These are phyloP conservation scores for Halcyon smyrnensis DNA, from an alignment of 2,797 vertebrate genomes.

Conservation along the genomic window DNA sequence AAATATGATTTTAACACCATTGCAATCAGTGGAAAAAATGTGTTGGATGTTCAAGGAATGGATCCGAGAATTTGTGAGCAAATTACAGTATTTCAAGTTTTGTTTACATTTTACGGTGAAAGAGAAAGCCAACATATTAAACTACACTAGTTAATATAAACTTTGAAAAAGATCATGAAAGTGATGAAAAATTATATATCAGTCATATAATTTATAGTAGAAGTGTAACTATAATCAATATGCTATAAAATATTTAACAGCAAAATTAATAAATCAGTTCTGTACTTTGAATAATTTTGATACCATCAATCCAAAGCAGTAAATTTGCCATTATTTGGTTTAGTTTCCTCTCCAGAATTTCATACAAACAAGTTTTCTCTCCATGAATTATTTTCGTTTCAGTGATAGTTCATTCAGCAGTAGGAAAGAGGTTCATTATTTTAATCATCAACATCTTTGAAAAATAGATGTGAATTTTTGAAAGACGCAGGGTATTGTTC, in stretches of 20 bases:
- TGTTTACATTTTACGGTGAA: background rate
- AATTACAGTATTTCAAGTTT: background rate
- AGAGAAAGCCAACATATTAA: background rate
- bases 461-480: background rate
- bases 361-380: background rate
- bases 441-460: background rate
- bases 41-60: background rate
- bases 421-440: background rate
- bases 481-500: accelerated
- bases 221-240: background rate
- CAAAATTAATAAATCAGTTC: background rate
- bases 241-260: background rate
- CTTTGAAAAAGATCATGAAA: background rate
- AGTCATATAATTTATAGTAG: background rate
- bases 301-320: background rate
- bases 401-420: background rate
- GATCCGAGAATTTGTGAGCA: background rate
- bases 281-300: background rate
- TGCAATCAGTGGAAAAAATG: background rate
- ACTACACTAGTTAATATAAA: background rate
- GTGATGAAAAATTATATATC: background rate
- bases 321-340: background rate
- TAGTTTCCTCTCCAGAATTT: background rate
- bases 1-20: accelerated
- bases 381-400: background rate